Conservation (phyloP, 2,888 invertebrate genomes). For the Colletes collaris region DNA sequence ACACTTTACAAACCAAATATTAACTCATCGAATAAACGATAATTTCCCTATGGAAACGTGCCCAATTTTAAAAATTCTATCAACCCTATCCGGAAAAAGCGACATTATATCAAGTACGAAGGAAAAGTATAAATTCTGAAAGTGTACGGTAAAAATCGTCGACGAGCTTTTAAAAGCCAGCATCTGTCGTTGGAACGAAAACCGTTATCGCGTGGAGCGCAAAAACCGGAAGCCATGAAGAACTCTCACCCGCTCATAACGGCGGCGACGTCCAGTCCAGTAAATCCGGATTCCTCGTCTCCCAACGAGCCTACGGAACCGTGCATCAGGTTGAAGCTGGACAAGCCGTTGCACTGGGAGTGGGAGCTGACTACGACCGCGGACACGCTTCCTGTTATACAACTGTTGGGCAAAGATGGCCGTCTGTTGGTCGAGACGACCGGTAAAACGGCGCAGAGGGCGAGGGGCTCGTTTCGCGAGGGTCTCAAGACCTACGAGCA, state of each 20-base stretch:
- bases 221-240: slow-evolving; percentile 68
- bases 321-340: slow-evolving; percentile 75
- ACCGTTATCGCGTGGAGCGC: no score
- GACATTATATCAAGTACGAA: no score
- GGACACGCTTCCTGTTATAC: slow-evolving; percentile 76
- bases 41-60: no score
- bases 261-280: slow-evolving; percentile 63
- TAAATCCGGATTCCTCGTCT: slow-evolving; percentile 66
- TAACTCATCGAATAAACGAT: no score
- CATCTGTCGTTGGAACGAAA: no score
- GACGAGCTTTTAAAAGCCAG: no score
- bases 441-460: slow-evolving; percentile 77
- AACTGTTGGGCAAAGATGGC: slow-evolving; percentile 77
- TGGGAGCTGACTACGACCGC: slow-evolving; percentile 79
- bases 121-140: no score
- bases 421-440: slow-evolving; percentile 77
- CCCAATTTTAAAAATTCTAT: no score
- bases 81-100: no score
- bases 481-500: slow-evolving; percentile 72
- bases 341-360: slow-evolving; percentile 78
- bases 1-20: no score
- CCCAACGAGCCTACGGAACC: slow-evolving; percentile 68
- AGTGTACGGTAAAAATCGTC: no score
- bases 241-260: slow-evolving; percentile 69
- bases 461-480: slow-evolving; percentile 76